Evolutionary conservation across 1,140 invertebrate species (phyloP).

Genomic region (Daktulosphaira vitifoliae): DNA sequence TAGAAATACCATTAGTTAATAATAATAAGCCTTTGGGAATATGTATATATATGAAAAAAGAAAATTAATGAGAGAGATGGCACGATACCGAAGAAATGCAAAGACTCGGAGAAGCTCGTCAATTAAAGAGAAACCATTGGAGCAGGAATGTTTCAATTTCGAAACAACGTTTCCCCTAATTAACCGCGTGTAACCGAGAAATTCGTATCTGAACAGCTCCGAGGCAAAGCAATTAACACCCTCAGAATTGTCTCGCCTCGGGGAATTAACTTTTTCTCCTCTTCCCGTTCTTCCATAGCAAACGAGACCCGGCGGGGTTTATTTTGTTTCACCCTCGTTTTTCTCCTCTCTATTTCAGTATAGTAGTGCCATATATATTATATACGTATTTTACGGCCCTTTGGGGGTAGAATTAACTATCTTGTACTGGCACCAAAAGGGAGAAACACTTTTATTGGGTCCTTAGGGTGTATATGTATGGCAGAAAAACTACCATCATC

Average conservation of each 20-base stretch:
- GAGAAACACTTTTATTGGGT: slow-evolving; percentile 17
- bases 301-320: background rate
- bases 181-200: background rate
- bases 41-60: no score
- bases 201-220: background rate
- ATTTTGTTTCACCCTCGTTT: background rate
- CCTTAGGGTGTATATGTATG: slow-evolving; percentile 14
- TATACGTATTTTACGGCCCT: slow-evolving; percentile 3
- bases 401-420: slow-evolving; percentile 27
- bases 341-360: background rate
- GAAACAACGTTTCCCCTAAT: background rate
- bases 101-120: no score
- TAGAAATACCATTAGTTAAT: no score
- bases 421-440: background rate
- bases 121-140: no score
- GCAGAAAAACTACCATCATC: no score
- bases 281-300: background rate
- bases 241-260: background rate
- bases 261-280: slow-evolving; percentile 19
- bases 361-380: no score
- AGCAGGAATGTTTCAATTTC: no score
- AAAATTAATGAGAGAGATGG: no score
- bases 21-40: no score
- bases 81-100: no score
- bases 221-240: slow-evolving; percentile 21